Percentiles rank a stretch among this genome's conserved stretches.
Evolutionary conservation across 37 sponge, comb jelly and placozoan species (phyloP).

Genomic region (Mnemiopsis leidyi): DNA sequence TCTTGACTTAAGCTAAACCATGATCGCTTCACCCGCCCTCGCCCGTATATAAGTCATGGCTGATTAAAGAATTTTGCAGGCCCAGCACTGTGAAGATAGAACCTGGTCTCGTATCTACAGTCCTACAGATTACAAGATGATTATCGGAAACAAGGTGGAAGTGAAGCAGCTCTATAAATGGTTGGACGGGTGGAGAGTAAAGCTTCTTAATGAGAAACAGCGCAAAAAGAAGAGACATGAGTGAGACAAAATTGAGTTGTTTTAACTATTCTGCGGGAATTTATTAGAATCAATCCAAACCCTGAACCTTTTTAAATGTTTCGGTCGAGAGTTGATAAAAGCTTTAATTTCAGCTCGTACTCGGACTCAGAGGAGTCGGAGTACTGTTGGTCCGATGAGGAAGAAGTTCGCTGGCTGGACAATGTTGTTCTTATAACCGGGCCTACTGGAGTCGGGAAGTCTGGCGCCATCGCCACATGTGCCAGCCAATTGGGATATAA

Average conservation of each 20-base stretch:
- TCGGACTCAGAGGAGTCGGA: neutral
- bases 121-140: neutral
- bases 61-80: too few species aligned
- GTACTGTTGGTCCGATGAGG: neutral
- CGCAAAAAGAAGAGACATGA: neutral
- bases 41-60: too few species aligned
- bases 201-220: conserved; percentile 27
- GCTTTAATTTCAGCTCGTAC: neutral
- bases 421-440: conserved; percentile 43
- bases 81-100: neutral
- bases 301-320: too few species aligned
- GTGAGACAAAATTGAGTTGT: too few species aligned
- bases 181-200: conserved; percentile 25
- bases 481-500: conserved; percentile 45
- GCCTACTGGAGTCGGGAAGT: conserved; percentile 47
- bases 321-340: too few species aligned
- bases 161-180: conserved; percentile 53
- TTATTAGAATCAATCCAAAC: too few species aligned
- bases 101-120: neutral
- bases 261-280: too few species aligned
- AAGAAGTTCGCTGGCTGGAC: neutral
- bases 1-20: too few species aligned
- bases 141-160: neutral
- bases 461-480: conserved; percentile 59
- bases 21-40: too few species aligned